These are phyloP conservation scores for Nemotelus pantherinus DNA, from an alignment of 2,888 invertebrate genomes.

Conservation along the genomic window DNA sequence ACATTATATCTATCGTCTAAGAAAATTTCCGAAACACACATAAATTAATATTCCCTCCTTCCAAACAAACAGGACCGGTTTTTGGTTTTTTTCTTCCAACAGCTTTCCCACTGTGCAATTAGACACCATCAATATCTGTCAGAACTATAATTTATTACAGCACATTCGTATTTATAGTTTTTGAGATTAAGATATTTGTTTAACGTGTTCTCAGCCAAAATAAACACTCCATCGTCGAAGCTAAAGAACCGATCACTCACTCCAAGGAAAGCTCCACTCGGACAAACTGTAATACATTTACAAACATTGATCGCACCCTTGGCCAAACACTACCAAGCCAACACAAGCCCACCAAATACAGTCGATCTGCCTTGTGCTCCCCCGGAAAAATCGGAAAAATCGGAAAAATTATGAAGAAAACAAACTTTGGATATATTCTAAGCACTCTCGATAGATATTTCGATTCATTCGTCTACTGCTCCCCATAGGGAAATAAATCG, in stretches of 20 bases:
- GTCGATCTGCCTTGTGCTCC: constrained; percentile 9
- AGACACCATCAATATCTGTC: background rate
- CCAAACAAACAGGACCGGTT: too few species aligned
- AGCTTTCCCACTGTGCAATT: background rate
- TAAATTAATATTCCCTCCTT: too few species aligned
- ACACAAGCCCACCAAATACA: constrained; percentile 5
- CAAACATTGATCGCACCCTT: constrained; percentile 7
- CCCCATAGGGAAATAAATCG: too few species aligned
- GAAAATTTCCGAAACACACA: too few species aligned
- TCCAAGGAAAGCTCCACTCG: background rate
- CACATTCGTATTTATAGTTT: background rate
- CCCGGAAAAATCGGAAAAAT: constrained; percentile 8
- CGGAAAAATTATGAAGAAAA: too few species aligned
- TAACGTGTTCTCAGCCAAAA: background rate
- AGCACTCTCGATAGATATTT: background rate
- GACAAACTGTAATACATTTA: background rate
- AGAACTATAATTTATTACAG: background rate
- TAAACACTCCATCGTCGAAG: background rate
- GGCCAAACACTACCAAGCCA: constrained; percentile 1
- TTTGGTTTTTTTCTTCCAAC: too few species aligned
- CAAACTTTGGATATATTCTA: background rate
- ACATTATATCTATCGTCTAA: too few species aligned
- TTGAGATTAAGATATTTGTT: background rate
- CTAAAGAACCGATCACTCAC: background rate
- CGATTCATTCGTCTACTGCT: background rate